These are phyloP conservation scores for Cephus nigrinus DNA, from an alignment of 2,888 invertebrate genomes.

Conservation along the genomic window DNA sequence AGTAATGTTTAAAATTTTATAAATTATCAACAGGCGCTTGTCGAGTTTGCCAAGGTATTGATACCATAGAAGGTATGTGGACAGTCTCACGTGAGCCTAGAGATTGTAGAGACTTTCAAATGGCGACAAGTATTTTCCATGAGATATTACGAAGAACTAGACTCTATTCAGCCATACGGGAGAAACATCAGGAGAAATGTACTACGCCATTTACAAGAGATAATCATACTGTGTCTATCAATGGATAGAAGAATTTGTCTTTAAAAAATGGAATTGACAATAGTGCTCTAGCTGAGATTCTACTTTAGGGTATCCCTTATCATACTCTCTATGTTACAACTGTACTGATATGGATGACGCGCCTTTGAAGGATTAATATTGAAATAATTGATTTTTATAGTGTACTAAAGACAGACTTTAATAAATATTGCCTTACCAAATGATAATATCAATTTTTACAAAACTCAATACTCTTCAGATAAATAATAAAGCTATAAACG, in stretches of 20 bases:
- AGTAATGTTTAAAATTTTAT: not conserved
- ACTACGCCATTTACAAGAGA: not conserved
- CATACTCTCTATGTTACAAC: not conserved
- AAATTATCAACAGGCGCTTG: constrained; percentile 42
- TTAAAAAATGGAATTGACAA: not conserved
- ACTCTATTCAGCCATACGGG: constrained; percentile 27
- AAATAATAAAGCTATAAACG: not conserved
- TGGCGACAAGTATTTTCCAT: constrained; percentile 45
- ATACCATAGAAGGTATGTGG: constrained; percentile 53
- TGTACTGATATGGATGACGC: not conserved
- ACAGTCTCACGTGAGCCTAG: constrained; percentile 42
- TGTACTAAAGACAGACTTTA: not conserved
- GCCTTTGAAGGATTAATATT: not conserved
- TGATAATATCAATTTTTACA: not conserved
- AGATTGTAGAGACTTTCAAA: constrained; percentile 47
- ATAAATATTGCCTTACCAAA: not conserved
- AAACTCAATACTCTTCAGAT: not conserved
- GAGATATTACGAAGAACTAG: constrained; percentile 48
- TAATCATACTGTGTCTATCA: not conserved
- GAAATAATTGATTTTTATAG: not conserved
- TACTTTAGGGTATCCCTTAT: not conserved
- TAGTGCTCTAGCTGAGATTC: not conserved
- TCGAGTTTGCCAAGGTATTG: constrained; percentile 50
- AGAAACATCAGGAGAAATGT: constrained; percentile 19
- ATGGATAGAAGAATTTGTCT: not conserved